Conservation (phyloP, 2,797 vertebrate genomes). For the Pipistrellus pipistrellus region DNA sequence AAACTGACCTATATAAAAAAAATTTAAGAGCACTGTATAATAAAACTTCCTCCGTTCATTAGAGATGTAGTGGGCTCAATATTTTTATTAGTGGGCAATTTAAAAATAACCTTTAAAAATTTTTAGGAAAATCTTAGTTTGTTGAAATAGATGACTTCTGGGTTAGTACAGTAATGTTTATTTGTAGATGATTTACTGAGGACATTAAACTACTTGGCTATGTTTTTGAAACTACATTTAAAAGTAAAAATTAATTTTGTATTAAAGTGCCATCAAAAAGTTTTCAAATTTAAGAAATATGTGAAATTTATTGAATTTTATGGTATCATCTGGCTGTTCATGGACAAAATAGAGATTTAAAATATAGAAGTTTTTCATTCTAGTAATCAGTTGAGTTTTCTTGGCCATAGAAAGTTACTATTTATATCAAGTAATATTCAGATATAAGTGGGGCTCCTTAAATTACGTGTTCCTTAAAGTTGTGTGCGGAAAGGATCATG, state of each 20-base stretch:
- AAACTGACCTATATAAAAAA: conserved; percentile 13
- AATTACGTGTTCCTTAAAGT: too few relatives aligned
- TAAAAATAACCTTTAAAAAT: not conserved
- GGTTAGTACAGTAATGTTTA: conserved; percentile 45
- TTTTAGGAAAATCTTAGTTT: conserved; percentile 42
- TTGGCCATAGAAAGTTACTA: too few relatives aligned
- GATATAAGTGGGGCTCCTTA: too few relatives aligned
- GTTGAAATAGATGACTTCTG: not conserved
- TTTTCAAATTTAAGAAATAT: conserved; percentile 26
- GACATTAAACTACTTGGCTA: conserved; percentile 80
- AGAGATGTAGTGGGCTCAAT: not conserved
- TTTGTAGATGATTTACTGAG: conserved; percentile 77
- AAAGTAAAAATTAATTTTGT: conserved; percentile 37
- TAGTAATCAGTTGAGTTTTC: too few relatives aligned
- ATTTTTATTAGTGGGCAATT: conserved; percentile 49
- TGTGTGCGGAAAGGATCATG: too few relatives aligned
- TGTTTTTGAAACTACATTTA: conserved; percentile 60
- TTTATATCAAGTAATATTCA: too few relatives aligned
- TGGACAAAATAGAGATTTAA: conserved; percentile 38
- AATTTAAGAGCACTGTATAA: not conserved
- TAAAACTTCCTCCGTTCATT: not conserved
- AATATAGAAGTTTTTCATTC: not conserved
- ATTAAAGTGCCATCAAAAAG: not conserved
- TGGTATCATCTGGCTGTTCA: not conserved
- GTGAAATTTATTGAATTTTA: conserved; percentile 29